Evolutionary conservation across 2,888 invertebrate genomes (phyloP), one percentile per base, ranked within the genome.

Genomic region (Sarcophaga caerulescens): DNA sequence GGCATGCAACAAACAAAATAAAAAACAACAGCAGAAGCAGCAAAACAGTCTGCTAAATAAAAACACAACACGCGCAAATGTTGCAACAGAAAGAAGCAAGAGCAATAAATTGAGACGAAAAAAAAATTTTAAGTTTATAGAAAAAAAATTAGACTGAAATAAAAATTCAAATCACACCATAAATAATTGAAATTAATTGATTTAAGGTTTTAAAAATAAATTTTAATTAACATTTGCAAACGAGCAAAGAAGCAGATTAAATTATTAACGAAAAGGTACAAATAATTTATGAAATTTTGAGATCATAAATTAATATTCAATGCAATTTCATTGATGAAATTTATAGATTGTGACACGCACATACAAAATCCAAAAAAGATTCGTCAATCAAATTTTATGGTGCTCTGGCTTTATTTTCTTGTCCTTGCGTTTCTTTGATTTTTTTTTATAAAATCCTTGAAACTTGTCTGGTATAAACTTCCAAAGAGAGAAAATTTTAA

Each of bases 181-280:
- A 81, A 87, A 85, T 85, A 85, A 87, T 82, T 82, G 73, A 85
- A 87, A 87, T 87, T 85, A 87, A 85, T 85, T 80, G 79, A 85
- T 85, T 82, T 65, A 73, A 73, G 77, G 77, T 84, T 71, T 85
- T 81, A 63, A 76, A 85, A 84, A 84, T 77, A 84, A 84, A 86
- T 84, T 84, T 84, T 84, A 81, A 78, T 86, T 81, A 86, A 79
- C 71, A 76, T 52, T 65, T 85, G 76, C 78, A 79, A 44, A 68
- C 47, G 66, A 2, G 17, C n/a, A 47, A 47, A 47, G 11, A 4
- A 52, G 0, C 4, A 12, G 14, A 52, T 52, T 52, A 52, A 52
- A 52, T 52, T 52, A 52, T 52, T 52, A 52, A 52, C 14, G 52
- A 52, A 52, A 52, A 14, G 52, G 52, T 52, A 4, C 14, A 52